Evolutionary conservation across 2,888 invertebrate species (phyloP).

Genomic region (Bursaphelenchus okinawaensis): DNA sequence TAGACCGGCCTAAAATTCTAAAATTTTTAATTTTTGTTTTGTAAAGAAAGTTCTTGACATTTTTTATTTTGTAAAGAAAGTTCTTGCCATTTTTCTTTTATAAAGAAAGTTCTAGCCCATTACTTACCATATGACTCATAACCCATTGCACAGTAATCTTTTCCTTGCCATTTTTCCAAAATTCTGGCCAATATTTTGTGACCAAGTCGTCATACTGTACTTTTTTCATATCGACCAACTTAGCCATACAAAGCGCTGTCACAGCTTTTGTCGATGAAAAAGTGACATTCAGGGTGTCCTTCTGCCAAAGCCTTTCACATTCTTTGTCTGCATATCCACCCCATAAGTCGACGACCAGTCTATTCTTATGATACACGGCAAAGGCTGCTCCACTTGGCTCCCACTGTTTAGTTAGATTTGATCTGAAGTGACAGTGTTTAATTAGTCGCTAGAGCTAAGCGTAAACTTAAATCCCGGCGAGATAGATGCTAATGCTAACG

Average conservation of each 20-base stretch:
- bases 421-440: constrained; percentile 26
- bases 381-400: constrained; percentile 58
- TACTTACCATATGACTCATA: constrained; percentile 27
- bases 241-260: constrained; percentile 44
- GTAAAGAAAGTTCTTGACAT: too few species aligned
- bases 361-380: constrained; percentile 58
- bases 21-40: too few species aligned
- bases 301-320: constrained; percentile 36
- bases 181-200: constrained; percentile 58
- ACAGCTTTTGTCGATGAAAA: constrained; percentile 47
- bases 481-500: too few species aligned
- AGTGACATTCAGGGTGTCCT: constrained; percentile 41
- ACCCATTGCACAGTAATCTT: constrained; percentile 57
- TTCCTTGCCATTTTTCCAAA: constrained; percentile 59
- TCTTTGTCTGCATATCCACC: constrained; percentile 58
- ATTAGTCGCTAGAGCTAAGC: not conserved
- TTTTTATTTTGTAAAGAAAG: too few species aligned
- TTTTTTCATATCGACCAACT: constrained; percentile 57
- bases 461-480: too few species aligned
- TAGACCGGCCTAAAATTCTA: constrained; percentile 54
- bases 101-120: too few species aligned
- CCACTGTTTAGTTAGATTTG: constrained; percentile 44
- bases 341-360: constrained; percentile 60
- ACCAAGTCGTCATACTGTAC: constrained; percentile 56
- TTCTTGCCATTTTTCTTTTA: too few species aligned